These are phyloP conservation scores for Scalopus aquaticus DNA, from an alignment of 2,113 vertebrate genomes.

Conservation along the genomic window DNA sequence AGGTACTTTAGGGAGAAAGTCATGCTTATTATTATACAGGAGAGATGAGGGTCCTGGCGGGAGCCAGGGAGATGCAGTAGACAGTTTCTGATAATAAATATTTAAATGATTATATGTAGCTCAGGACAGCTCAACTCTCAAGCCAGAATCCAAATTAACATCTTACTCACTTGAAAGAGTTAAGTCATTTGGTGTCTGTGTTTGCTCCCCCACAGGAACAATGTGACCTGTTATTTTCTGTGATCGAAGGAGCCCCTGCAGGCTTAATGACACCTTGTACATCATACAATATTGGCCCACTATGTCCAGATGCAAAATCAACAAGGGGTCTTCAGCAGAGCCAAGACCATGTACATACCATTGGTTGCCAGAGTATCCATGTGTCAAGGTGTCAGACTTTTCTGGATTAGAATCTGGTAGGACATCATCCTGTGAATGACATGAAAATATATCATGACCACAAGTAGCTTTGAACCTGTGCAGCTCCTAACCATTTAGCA, in stretches of 20 bases:
- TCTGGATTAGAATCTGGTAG: background rate
- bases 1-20: background rate
- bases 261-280: slow-evolving; percentile 58
- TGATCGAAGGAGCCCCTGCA: background rate
- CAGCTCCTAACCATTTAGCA: background rate
- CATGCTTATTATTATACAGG: background rate
- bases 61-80: fast-evolving
- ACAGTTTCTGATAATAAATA: background rate
- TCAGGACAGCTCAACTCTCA: background rate
- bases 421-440: background rate
- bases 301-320: slow-evolving; percentile 59
- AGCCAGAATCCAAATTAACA: background rate
- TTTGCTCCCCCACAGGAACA: background rate
- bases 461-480: background rate
- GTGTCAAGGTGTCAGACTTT: background rate
- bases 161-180: background rate
- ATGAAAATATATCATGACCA: background rate
- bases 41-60: background rate
- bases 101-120: background rate
- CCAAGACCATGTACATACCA: background rate
- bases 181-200: background rate
- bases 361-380: background rate
- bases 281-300: slow-evolving; percentile 37
- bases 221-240: slow-evolving; percentile 2
- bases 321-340: slow-evolving; percentile 10